phyloP scores from a whole-genome alignment of 2,797 vertebrate species.

The Carduelis carduelis region DNA sequence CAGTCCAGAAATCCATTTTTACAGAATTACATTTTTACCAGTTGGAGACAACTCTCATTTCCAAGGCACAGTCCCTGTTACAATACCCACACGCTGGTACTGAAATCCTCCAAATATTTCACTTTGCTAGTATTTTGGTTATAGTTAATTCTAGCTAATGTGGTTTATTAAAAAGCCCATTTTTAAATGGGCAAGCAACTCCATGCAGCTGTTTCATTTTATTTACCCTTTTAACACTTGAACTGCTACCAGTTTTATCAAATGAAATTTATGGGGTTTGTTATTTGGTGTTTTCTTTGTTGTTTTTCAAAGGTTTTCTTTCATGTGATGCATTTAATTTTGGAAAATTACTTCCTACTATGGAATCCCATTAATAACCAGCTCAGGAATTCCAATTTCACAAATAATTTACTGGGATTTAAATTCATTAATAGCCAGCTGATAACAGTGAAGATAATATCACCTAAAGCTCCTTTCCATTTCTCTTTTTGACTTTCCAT shows the following conservation, averaged over 20 bases:
- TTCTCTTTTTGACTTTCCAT: neutral
- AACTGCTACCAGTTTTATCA: neutral
- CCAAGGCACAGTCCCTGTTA: neutral
- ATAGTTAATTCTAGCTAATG: neutral
- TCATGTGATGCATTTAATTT: neutral
- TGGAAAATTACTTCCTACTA: neutral
- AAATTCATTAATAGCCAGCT: neutral
- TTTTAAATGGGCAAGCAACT: neutral
- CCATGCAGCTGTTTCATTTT: neutral
- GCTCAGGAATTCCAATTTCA: neutral
- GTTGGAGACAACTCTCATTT: neutral
- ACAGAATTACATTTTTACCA: neutral
- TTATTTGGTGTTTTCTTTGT: neutral
- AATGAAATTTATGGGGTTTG: neutral
- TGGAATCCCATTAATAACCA: neutral
- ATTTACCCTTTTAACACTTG: neutral
- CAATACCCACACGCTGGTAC: fast-evolving
- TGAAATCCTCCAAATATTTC: neutral
- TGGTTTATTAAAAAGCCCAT: fast-evolving
- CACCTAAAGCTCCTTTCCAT: neutral
- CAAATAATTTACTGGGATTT: neutral
- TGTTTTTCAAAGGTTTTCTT: neutral
- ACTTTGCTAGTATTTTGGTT: neutral
- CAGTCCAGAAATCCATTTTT: neutral
- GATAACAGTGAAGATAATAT: neutral